These are phyloP conservation scores for Ailuropoda melanoleuca DNA, from an alignment of 2,113 vertebrate genomes.

Conservation along the genomic window DNA sequence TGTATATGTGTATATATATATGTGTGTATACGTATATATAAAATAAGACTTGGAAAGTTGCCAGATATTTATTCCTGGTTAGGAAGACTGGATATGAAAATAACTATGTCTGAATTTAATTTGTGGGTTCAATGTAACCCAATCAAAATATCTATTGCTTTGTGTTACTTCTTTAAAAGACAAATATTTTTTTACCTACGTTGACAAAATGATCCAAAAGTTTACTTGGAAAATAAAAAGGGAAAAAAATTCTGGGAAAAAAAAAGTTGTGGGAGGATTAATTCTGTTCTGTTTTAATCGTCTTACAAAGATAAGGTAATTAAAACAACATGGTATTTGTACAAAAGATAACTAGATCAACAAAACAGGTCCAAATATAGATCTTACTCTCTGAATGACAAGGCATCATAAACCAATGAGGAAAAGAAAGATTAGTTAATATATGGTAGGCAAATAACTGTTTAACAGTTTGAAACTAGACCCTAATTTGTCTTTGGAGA, in stretches of 20 bases:
- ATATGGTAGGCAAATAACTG: not conserved
- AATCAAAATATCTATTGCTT: not conserved
- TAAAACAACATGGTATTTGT: not conserved
- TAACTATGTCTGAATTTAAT: not conserved
- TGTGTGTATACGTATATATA: not conserved
- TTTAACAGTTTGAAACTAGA: not conserved
- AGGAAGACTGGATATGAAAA: slow-evolving; percentile 24
- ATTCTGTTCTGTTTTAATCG: not conserved
- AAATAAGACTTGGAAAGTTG: not conserved
- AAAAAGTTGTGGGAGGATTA: not conserved
- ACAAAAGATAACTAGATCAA: not conserved
- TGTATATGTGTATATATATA: too few relatives aligned
- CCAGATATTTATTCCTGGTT: not conserved
- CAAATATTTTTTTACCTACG: not conserved
- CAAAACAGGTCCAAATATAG: not conserved
- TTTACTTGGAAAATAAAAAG: not conserved
- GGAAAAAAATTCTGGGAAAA: not conserved
- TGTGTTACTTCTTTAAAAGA: slow-evolving; percentile 19
- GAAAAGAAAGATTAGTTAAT: not conserved
- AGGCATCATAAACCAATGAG: not conserved
- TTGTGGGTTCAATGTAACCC: not conserved
- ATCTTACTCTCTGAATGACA: not conserved
- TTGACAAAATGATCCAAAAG: slow-evolving; percentile 8
- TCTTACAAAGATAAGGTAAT: not conserved
- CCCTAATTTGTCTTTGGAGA: not conserved